A percentile compares a stretch with the other conserved stretches of the same genome.
phyloP scores from a whole-genome alignment of 2,113 vertebrate genomes.

The Amia ocellicauda region DNA sequence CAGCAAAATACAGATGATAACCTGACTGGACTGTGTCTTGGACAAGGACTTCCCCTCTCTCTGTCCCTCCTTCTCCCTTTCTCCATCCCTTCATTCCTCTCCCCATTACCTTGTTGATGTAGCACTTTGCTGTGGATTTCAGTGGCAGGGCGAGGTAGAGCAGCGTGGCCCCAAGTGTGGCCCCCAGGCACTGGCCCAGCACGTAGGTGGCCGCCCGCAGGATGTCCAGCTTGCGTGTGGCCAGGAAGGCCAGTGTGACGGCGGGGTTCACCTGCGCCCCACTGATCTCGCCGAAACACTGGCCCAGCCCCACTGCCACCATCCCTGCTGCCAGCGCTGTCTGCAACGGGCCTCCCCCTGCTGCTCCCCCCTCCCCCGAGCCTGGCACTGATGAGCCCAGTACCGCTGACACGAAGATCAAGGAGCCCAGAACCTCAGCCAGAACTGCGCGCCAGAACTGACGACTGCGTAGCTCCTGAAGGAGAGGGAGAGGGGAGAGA shows the following conservation, averaged over 20 bases:
- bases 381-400: slow-evolving; percentile 67
- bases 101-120: slow-evolving; percentile 62
- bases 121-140: slow-evolving; percentile 47
- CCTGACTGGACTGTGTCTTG: too few relatives aligned
- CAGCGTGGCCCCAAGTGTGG: slow-evolving; percentile 55
- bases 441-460: slow-evolving; percentile 68
- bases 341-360: slow-evolving; percentile 53
- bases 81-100: background rate
- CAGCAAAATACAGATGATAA: too few relatives aligned
- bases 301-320: slow-evolving; percentile 54
- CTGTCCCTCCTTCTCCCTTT: background rate
- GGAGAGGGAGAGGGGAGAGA: background rate
- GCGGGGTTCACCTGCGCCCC: slow-evolving; percentile 76
- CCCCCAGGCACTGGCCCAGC: slow-evolving; percentile 70
- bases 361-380: slow-evolving; percentile 40
- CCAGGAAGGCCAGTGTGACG: slow-evolving; percentile 70
- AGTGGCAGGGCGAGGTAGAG: slow-evolving; percentile 57
- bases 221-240: slow-evolving; percentile 63
- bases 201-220: slow-evolving; percentile 53
- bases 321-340: slow-evolving; percentile 68
- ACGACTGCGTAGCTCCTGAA: slow-evolving; percentile 61
- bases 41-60: background rate
- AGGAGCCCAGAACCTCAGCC: slow-evolving; percentile 62
- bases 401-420: slow-evolving; percentile 69
- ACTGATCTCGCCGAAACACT: slow-evolving; percentile 71